Evolutionary conservation across 2,888 invertebrate genomes (phyloP).

Genomic region (Hydroisotoma schaefferi): DNA sequence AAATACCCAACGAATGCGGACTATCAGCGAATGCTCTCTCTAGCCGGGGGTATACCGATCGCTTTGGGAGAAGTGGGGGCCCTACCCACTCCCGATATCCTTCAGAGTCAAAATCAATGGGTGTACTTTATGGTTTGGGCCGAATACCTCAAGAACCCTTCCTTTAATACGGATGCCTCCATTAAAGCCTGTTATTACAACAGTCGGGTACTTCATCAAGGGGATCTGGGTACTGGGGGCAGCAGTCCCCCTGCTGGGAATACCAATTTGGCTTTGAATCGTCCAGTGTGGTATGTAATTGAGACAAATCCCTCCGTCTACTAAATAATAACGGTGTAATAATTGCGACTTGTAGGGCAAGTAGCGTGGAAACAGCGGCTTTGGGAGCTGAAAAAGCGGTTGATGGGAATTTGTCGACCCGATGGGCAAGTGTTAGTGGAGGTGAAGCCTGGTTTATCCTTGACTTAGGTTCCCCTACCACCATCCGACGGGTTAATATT

Average conservation of each 20-base stretch:
- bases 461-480: slow-evolving; percentile 20
- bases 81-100: slow-evolving; percentile 32
- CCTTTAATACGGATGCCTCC: slow-evolving; percentile 29
- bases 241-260: not conserved
- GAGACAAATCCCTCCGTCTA: not conserved
- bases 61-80: slow-evolving; percentile 36
- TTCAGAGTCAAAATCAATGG: slow-evolving; percentile 32
- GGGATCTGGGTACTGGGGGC: slow-evolving; percentile 23
- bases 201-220: slow-evolving; percentile 23
- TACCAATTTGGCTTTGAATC: slow-evolving; percentile 29
- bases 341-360: too few relatives aligned
- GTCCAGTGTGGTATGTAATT: slow-evolving; percentile 14
- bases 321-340: too few relatives aligned
- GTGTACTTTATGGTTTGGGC: slow-evolving; percentile 44
- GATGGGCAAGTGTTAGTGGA: slow-evolving; percentile 23
- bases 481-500: slow-evolving; percentile 23
- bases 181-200: slow-evolving; percentile 34
- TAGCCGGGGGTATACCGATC: slow-evolving; percentile 38
- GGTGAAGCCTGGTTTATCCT: slow-evolving; percentile 36
- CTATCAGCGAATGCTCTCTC: slow-evolving; percentile 31
- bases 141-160: slow-evolving; percentile 35
- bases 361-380: slow-evolving; percentile 15
- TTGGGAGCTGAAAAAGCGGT: slow-evolving; percentile 19
- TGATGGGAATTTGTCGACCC: slow-evolving; percentile 22
- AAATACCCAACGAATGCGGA: slow-evolving; percentile 22